Conservation (phyloP, 2,797 vertebrate species). For the Rhinophrynus dorsalis region DNA sequence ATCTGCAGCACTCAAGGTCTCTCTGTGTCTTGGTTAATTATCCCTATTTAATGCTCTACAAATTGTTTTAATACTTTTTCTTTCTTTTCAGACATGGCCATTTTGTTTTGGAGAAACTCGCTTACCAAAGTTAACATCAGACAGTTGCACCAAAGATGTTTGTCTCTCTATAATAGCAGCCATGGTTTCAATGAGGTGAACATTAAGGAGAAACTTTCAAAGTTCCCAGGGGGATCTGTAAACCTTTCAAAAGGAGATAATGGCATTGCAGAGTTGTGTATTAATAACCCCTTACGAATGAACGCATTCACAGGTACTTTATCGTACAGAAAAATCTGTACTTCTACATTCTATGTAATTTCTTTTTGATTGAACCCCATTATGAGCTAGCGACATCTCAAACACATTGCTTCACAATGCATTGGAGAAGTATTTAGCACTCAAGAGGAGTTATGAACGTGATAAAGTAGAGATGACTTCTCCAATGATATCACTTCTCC, state of each 20-base stretch:
- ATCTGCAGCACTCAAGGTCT: too few species aligned
- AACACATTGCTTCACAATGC: too few species aligned
- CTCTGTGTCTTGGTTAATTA: too few species aligned
- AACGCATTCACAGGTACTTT: slow-evolving; percentile 91
- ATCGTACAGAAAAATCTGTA: not conserved
- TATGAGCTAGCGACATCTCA: too few species aligned
- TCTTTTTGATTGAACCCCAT: too few species aligned
- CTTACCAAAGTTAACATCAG: slow-evolving; percentile 43
- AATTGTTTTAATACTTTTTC: not conserved
- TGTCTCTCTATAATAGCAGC: slow-evolving; percentile 66
- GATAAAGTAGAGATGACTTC: too few species aligned
- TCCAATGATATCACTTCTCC: too few species aligned
- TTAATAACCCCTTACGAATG: slow-evolving; percentile 87
- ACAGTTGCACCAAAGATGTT: slow-evolving; percentile 60
- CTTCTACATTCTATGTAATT: too few species aligned
- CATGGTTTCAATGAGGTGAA: slow-evolving; percentile 73
- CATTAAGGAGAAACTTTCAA: slow-evolving; percentile 75
- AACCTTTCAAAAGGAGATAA: slow-evolving; percentile 77
- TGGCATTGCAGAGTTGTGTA: slow-evolving; percentile 83
- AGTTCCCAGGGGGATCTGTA: slow-evolving; percentile 84
- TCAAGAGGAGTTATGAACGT: too few species aligned
- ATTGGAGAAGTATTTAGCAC: too few species aligned
- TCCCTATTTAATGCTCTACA: too few species aligned
- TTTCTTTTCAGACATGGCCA: slow-evolving; percentile 66
- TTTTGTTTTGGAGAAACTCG: slow-evolving; percentile 57